Base-by-base conservation (phyloP, 2,113 vertebrate genomes). In the Damaliscus lunatus region DNA sequence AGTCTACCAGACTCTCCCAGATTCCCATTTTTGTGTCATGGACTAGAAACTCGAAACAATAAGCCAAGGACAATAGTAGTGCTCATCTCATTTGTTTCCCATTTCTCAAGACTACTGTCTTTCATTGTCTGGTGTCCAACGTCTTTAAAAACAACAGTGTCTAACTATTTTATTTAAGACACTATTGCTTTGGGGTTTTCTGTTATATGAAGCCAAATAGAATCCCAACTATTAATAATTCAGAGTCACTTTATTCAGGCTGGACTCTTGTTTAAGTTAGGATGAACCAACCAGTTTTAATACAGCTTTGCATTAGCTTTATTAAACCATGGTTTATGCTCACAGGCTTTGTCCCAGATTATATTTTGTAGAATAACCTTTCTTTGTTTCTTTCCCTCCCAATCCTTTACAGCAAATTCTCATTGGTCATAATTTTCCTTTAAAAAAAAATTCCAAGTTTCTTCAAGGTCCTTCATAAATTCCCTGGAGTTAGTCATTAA, bases 331-430 rank as follows among this genome's bases (percentile, higher is more conserved):
- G 25, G 16, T 46, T 67, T 78, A 78, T 84, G 14, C 19, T 62
- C 59, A 67, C 33, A 74, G 77, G 59, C 48, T 96, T 94, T 78
- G 71, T 64, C 29, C 31, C 52, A 81, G 17, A 64, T 71, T 96
- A n/a, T 62, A 46, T 82, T 96, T 93, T 52, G 11, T 52, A 74
- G 50, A 50, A 89, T 81, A 82, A 78, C 1, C 33, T 67, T 93
- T 84, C 82, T 88, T 36, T 88, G 48, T 85, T 96, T 29, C 46
- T 96, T 94, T 67, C 13, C 16, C 9, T 95, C 90, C 5, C 5
- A 78, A 9, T 81, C 7, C 33, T 78, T 97, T 88, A 48, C 15
- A 91, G 77, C 11, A 90, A 91, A 95, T 96, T 96, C 60, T 90
- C 7, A 52, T 11, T 92, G 74, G 46, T 29, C 25, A 81, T 33